Conservation (phyloP, 2,888 invertebrate genomes). For the Empis livida region DNA sequence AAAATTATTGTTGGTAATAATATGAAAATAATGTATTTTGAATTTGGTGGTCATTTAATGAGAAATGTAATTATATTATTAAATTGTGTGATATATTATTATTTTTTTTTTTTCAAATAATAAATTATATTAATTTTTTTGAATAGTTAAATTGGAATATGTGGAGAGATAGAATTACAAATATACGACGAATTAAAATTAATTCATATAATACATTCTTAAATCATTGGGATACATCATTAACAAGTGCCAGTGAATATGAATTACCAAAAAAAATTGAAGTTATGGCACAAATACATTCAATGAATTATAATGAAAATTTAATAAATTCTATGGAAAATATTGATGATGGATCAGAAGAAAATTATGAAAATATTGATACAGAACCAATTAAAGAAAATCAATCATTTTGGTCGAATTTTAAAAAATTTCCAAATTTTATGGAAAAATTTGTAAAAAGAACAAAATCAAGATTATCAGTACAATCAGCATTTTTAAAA, state of each 20-base stretch:
- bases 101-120: background rate
- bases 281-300: background rate
- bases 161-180: constrained; percentile 29
- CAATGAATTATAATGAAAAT: too few relatives aligned
- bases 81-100: too few relatives aligned
- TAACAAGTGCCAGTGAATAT: background rate
- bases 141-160: constrained; percentile 28
- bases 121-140: background rate
- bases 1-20: constrained; percentile 43
- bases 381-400: too few relatives aligned
- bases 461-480: too few relatives aligned
- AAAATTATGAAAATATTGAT: too few relatives aligned
- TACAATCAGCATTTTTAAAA: too few relatives aligned
- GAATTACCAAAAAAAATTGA: background rate
- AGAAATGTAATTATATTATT: constrained; percentile 36
- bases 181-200: constrained; percentile 16
- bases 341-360: too few relatives aligned
- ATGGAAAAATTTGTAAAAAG: too few relatives aligned
- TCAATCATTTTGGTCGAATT: too few relatives aligned
- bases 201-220: background rate
- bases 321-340: too few relatives aligned
- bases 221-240: background rate
- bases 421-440: too few relatives aligned
- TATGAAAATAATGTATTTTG: constrained; percentile 45
- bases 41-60: constrained; percentile 48